These are phyloP conservation scores for Formica aserva DNA, from an alignment of 2,888 invertebrate species.

Conservation along the genomic window DNA sequence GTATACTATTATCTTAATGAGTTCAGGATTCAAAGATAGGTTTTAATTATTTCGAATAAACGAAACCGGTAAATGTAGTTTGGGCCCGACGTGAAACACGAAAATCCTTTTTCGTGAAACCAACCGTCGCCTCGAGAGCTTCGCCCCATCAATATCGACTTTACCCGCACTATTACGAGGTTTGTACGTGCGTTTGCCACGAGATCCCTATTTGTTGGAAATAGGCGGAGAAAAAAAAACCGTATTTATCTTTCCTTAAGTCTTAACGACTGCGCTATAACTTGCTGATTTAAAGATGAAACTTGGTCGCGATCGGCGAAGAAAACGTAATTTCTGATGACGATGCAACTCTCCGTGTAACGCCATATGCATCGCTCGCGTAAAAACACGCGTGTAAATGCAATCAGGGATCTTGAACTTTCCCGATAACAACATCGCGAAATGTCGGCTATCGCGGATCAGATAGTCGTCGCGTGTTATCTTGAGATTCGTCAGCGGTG, in stretches of 20 bases:
- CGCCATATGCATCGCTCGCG: background rate
- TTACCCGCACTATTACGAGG: conserved; percentile 1
- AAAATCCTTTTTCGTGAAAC: background rate
- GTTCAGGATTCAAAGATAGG: conserved; percentile 58
- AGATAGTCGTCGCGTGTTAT: conserved; percentile 7
- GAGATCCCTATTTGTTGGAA: background rate
- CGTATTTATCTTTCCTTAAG: background rate
- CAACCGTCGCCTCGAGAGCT: background rate
- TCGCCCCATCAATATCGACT: background rate
- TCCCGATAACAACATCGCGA: background rate
- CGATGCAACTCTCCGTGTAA: background rate
- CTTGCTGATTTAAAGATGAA: background rate
- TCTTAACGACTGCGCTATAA: conserved; percentile 1
- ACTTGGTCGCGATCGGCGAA: background rate
- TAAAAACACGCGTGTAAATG: conserved; percentile 11
- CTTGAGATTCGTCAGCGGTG: conserved; percentile 37
- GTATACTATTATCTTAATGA: conserved; percentile 59
- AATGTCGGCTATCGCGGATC: conserved; percentile 2
- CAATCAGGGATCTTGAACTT: conserved; percentile 7
- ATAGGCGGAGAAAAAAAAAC: background rate
- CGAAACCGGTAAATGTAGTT: conserved; percentile 43
- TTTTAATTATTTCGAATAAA: conserved; percentile 72
- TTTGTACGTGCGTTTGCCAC: conserved; percentile 5
- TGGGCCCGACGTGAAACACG: conserved; percentile 4
- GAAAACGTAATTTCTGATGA: background rate